Base-by-base conservation (phyloP, 23 tunicate genomes). In the Trididemnum nubilum region DNA sequence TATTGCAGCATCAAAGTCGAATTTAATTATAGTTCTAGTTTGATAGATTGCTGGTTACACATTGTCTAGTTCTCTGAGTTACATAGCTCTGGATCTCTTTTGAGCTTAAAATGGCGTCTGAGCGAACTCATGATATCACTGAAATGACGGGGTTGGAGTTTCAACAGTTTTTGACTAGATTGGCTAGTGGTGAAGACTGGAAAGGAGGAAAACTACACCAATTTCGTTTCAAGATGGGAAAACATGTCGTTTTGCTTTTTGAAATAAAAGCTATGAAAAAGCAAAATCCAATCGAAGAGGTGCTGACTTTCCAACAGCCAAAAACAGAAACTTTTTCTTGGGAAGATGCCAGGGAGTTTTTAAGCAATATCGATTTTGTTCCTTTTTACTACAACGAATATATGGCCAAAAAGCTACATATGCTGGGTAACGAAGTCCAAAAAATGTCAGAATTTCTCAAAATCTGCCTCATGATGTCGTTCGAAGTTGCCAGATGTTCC, bases 251-350 rank as follows among this genome's bases (percentile, higher is more conserved):
- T 3, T 4, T 30, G 4, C 22, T 31, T 30, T 67, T 67, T n/a
- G 26, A 67, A 33, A 33, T 67, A 30, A 67, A 67, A 67, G 74
- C 74, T 30, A 33, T 67, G 38, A 67, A 67, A 67, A 67, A 33
- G n/a, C 74, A 67, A n/a, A 67, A 33, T n/a, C 74, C 74, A 33
- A 67, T 67, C 25, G 74, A 67, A n/a, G 74, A 67, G 22, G 3
- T 67, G 25, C 18, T 67, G 7, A 31, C 37, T 31, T 67, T 67
- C n/a, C 38, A 33, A 30, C 38, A 67, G 7, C 12, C 22, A 3
- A 2, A 4, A 67, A 5, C 12, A 30, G 19, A 5, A 15, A 5
- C 15, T 5, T 4, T 32, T 15, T 67, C 74, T 5, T 67, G 74
- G 74, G 38, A 33, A 2, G 38, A 67, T 24, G 38, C 74, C 7